phyloP scores from a whole-genome alignment of 1,140 invertebrate genomes.

The Cheumatopsyche charites region DNA sequence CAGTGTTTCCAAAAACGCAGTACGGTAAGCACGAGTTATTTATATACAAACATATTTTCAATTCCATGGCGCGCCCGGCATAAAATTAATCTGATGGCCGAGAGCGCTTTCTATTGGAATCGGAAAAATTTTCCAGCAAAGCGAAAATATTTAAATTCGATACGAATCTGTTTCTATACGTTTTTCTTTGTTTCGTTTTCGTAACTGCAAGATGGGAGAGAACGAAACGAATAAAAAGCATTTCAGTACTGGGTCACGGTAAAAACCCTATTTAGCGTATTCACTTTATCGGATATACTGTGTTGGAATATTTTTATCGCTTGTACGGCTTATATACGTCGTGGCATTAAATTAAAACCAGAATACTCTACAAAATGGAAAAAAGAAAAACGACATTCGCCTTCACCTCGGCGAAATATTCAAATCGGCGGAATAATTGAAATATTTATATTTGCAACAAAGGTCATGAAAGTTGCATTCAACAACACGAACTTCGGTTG shows the following conservation, averaged over 20 bases:
- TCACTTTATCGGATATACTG: not conserved
- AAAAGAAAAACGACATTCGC: not conserved
- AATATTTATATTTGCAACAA: conserved; percentile 7
- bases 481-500: conserved; percentile 2
- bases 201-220: no score
- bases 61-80: not conserved
- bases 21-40: conserved; percentile 3
- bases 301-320: not conserved
- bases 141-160: conserved; percentile 7
- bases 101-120: not conserved
- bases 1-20: conserved; percentile 6
- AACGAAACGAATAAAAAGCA: not conserved
- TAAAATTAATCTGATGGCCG: not conserved
- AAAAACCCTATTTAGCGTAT: not conserved
- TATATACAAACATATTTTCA: conserved; percentile 9
- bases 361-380: not conserved
- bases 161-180: no score
- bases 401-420: conserved; percentile 11
- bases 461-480: conserved; percentile 12
- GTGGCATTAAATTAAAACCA: conserved; percentile 8
- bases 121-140: conserved; percentile 5
- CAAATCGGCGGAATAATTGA: conserved; percentile 10
- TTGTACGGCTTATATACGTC: not conserved
- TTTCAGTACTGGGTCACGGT: not conserved
- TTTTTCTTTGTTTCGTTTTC: not conserved